Evolutionary conservation across 2,113 vertebrate genomes (phyloP).

Genomic region (Cyrtonyx montezumae): DNA sequence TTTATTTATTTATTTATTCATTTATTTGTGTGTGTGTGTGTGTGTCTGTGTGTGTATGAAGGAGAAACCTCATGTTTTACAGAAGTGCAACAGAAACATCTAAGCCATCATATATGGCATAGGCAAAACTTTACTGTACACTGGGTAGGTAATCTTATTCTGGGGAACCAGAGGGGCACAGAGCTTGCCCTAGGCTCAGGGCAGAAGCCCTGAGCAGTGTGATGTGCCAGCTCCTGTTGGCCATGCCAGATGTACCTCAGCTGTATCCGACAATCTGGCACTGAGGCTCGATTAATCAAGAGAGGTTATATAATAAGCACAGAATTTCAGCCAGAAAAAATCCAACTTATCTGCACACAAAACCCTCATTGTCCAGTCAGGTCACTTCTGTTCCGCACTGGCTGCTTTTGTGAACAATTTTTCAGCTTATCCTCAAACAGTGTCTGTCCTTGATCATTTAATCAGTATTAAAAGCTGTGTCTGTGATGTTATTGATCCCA

Average conservation of each 20-base stretch:
- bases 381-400: constrained; percentile 32
- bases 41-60: background rate
- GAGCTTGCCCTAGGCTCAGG: background rate
- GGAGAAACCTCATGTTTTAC: background rate
- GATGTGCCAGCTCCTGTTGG: background rate
- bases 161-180: background rate
- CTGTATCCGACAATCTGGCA: background rate
- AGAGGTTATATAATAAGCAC: constrained; percentile 21
- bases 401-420: constrained; percentile 35
- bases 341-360: background rate
- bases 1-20: too few species aligned
- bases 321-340: constrained; percentile 37
- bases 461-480: constrained; percentile 59
- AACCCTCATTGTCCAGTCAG: constrained; percentile 17
- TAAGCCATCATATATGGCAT: background rate
- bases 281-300: constrained; percentile 32
- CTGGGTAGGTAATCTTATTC: background rate
- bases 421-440: constrained; percentile 34
- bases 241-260: background rate
- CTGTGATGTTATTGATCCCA: constrained; percentile 55
- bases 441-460: constrained; percentile 53
- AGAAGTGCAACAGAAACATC: background rate
- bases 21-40: background rate
- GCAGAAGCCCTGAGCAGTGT: background rate
- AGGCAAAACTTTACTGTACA: background rate